Conservation (phyloP, 2,113 vertebrate genomes). For the Chlamydotis undulata region DNA sequence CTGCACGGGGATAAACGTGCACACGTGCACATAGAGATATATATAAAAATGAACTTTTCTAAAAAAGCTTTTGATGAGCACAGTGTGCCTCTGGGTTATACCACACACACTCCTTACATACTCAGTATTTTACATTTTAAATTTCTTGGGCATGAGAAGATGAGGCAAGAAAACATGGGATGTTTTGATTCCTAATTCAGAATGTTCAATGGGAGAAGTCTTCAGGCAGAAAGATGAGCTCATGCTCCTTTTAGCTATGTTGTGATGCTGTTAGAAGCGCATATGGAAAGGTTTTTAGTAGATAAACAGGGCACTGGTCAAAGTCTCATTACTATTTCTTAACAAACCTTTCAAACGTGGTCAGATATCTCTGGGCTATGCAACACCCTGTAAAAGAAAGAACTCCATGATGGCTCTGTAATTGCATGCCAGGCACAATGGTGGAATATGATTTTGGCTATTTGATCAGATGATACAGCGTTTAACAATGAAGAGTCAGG, state of each 20-base stretch:
- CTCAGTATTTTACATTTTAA: neutral
- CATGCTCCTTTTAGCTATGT: neutral
- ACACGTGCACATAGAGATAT: fast-evolving
- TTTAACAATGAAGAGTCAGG: neutral
- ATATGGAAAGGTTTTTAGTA: neutral
- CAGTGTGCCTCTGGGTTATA: neutral
- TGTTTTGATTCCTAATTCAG: neutral
- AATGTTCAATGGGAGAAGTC: neutral
- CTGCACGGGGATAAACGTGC: neutral
- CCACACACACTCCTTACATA: neutral
- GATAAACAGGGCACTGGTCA: neutral
- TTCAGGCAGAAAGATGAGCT: neutral
- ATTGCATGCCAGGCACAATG: no score
- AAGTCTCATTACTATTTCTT: neutral
- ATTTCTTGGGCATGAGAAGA: neutral
- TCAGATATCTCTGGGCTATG: neutral
- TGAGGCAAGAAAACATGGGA: neutral
- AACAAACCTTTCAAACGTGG: neutral
- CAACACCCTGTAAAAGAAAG: neutral
- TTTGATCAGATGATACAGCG: neutral
- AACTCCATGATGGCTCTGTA: neutral
- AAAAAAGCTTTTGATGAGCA: neutral
- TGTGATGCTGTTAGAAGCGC: neutral
- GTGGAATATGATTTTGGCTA: neutral
- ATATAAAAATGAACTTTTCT: neutral